Evolutionary conservation across 2,797 vertebrate genomes (phyloP).

Genomic region (Pitangus sulphuratus): DNA sequence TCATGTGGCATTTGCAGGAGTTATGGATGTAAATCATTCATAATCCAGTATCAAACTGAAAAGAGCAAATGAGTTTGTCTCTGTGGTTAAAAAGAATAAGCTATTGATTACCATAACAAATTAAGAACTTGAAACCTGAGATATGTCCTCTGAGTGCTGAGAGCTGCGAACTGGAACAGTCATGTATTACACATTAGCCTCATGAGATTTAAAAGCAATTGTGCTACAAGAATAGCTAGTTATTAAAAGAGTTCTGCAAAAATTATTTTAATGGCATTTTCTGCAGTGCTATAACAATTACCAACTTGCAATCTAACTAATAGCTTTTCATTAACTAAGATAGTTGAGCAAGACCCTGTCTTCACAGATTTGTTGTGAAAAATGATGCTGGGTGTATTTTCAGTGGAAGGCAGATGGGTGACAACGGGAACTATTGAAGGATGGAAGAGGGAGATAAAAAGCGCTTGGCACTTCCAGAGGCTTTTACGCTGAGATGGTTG

Average conservation of each 20-base stretch:
- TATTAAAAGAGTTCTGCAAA: conserved; percentile 59
- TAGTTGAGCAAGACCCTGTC: conserved; percentile 2
- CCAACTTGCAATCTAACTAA: conserved; percentile 35
- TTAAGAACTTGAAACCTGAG: conserved; percentile 53
- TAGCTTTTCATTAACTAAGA: conserved; percentile 58
- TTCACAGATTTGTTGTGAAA: conserved; percentile 1
- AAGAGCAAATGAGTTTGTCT: conserved; percentile 44
- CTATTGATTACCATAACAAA: conserved; percentile 62
- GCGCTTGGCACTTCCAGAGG: neutral
- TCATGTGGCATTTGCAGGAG: conserved; percentile 7
- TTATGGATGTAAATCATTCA: conserved; percentile 44
- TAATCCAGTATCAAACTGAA: conserved; percentile 38
- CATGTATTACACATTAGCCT: conserved; percentile 33
- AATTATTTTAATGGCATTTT: conserved; percentile 53
- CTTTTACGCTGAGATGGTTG: neutral
- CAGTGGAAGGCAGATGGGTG: neutral
- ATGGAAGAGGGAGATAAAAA: neutral
- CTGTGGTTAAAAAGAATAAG: conserved; percentile 59
- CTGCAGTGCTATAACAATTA: conserved; percentile 44
- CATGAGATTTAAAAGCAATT: conserved; percentile 60
- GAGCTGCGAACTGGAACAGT: conserved; percentile 47
- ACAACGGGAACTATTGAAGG: neutral
- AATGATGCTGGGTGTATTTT: neutral
- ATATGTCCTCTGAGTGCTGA: conserved; percentile 24
- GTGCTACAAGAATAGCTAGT: conserved; percentile 51